A percentile compares a stretch with the other conserved stretches of the same genome.
These are phyloP conservation scores for Muntiacus reevesi DNA, from an alignment of 2,113 vertebrate species.

Conservation along the genomic window DNA sequence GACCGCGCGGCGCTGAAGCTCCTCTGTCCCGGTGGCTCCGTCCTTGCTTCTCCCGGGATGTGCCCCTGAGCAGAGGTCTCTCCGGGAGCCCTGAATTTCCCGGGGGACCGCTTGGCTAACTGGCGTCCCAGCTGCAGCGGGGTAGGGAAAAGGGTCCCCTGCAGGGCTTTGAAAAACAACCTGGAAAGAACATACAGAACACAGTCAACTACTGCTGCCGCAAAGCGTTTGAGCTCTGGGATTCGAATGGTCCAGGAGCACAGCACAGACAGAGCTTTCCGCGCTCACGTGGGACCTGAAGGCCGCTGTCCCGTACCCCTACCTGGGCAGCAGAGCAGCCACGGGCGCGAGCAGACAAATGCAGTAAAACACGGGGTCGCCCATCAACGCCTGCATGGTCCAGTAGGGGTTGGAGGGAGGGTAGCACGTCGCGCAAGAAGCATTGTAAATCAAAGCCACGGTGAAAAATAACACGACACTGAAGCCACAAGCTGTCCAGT, in stretches of 20 bases:
- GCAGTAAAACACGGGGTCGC: slow-evolving; percentile 93
- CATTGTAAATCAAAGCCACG: slow-evolving; percentile 93
- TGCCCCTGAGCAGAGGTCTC: not conserved
- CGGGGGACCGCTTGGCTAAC: slow-evolving; percentile 80
- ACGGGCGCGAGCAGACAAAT: slow-evolving; percentile 90
- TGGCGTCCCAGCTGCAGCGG: slow-evolving; percentile 92
- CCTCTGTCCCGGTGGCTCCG: not conserved
- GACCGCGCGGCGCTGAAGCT: not conserved
- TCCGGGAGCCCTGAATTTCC: slow-evolving; percentile 60
- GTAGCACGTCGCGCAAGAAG: slow-evolving; percentile 92
- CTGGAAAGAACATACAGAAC: slow-evolving; percentile 71
- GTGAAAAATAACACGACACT: slow-evolving; percentile 91
- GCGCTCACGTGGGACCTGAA: not conserved
- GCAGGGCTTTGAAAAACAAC: slow-evolving; percentile 92
- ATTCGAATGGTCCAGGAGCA: too few relatives aligned
- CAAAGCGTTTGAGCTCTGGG: not conserved
- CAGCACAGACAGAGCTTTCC: fast-evolving
- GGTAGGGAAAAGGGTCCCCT: slow-evolving; percentile 91
- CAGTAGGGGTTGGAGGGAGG: slow-evolving; percentile 97
- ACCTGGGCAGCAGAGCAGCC: slow-evolving; percentile 93
- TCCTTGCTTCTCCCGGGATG: not conserved
- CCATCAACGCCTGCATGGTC: slow-evolving; percentile 92
- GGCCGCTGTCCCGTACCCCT: not conserved
- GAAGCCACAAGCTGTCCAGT: slow-evolving; percentile 92
- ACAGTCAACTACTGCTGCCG: not conserved